Percentiles rank a stretch among this genome's conserved stretches.
Evolutionary conservation across 2,797 vertebrate genomes (phyloP).

Genomic region (Spea hammondii): DNA sequence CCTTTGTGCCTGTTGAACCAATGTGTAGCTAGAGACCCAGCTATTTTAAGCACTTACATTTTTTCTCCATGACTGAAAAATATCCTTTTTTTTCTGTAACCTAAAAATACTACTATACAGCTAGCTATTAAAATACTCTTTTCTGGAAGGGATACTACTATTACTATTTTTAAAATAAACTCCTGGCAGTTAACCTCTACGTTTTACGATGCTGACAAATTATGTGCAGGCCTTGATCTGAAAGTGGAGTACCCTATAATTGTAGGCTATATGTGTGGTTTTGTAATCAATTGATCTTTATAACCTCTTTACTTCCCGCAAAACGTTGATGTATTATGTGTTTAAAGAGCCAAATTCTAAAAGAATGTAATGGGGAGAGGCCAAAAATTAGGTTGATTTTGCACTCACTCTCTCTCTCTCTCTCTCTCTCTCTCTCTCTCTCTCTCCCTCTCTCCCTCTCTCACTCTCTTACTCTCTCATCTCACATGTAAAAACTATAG

Average conservation of each 20-base stretch:
- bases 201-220: conserved; percentile 15
- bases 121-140: conserved; percentile 23
- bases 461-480: too few relatives aligned
- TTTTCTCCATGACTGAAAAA: too few relatives aligned
- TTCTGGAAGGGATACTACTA: not conserved
- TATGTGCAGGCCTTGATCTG: conserved; percentile 2
- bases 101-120: conserved; percentile 2
- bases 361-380: not conserved
- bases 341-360: not conserved
- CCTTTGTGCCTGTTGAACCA: too few relatives aligned
- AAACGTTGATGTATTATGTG: not conserved
- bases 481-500: too few relatives aligned
- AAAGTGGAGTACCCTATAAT: conserved; percentile 6
- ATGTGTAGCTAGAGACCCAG: too few relatives aligned
- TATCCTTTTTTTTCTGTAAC: not conserved
- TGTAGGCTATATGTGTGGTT: conserved; percentile 19
- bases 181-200: not conserved
- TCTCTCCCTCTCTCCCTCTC: too few relatives aligned
- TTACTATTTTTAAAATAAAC: conserved; percentile 2
- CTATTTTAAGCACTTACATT: too few relatives aligned
- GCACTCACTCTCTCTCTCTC: not conserved
- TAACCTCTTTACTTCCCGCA: conserved; percentile 4
- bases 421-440: not conserved
- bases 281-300: not conserved
- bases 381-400: not conserved